A percentile compares a stretch with the other conserved stretches of the same genome.
Evolutionary conservation across 2,888 invertebrate genomes (phyloP).

Genomic region (Lasioglossum vierecki): DNA sequence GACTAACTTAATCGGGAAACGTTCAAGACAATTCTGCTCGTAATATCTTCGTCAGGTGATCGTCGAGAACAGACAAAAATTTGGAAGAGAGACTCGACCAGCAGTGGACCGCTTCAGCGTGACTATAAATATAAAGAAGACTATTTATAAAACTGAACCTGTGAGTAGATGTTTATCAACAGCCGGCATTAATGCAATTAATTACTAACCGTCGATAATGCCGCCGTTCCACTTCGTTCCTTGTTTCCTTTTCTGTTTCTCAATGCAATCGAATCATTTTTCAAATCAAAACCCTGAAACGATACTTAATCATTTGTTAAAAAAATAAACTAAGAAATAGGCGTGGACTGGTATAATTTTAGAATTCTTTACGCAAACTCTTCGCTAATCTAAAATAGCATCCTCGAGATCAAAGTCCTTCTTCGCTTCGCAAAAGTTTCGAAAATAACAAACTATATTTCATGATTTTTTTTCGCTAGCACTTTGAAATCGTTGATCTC

Average conservation of each 20-base stretch:
- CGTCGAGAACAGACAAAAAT: constrained; percentile 19
- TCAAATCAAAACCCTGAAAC: not conserved
- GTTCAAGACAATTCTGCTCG: not conserved
- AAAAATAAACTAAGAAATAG: not conserved
- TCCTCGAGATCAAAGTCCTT: not conserved
- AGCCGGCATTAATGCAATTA: constrained; percentile 30
- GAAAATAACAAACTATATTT: not conserved
- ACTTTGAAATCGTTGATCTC: no score
- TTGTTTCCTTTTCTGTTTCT: not conserved
- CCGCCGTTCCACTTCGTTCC: constrained; percentile 18
- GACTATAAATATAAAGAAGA: constrained; percentile 71
- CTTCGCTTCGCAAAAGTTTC: not conserved
- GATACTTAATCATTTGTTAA: not conserved
- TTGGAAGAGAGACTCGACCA: constrained; percentile 13
- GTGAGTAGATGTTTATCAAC: constrained; percentile 59
- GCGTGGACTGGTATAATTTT: not conserved
- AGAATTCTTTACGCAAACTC: not conserved
- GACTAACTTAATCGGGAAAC: not conserved
- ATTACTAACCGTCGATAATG: constrained; percentile 44
- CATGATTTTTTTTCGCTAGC: no score
- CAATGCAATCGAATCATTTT: not conserved
- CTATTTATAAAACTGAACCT: constrained; percentile 71
- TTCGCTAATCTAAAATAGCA: not conserved
- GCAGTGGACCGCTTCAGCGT: constrained; percentile 22
- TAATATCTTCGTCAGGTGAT: constrained; percentile 34